Evolutionary conservation across 2,888 invertebrate genomes (phyloP).

Genomic region (Atethmia centrago): DNA sequence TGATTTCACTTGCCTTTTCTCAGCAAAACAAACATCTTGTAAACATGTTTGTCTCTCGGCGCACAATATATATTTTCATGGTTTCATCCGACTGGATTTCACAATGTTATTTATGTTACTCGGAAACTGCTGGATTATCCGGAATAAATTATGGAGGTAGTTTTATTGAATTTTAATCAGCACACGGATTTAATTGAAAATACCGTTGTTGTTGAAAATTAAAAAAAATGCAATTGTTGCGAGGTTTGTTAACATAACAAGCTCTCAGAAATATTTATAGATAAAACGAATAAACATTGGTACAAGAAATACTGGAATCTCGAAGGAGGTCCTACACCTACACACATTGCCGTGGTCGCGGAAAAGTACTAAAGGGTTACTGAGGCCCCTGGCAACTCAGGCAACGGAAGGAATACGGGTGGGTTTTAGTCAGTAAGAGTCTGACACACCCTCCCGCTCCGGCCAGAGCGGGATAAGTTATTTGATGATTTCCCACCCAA

Average conservation of each 20-base stretch:
- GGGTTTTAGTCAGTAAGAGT: too few species aligned
- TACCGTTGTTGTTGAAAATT: background rate
- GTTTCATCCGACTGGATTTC: conserved; percentile 47
- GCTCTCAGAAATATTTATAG: background rate
- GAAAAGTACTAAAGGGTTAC: too few species aligned
- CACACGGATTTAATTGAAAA: conserved; percentile 20
- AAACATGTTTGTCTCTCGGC: conserved; percentile 82
- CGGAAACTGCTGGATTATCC: conserved; percentile 41
- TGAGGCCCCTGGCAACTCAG: too few species aligned
- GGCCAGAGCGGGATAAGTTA: too few species aligned
- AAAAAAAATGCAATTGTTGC: background rate
- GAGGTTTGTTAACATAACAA: conserved; percentile 1
- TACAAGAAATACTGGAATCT: background rate
- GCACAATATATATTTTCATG: conserved; percentile 54
- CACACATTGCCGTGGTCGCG: too few species aligned
- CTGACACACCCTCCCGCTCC: too few species aligned
- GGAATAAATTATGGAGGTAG: conserved; percentile 46
- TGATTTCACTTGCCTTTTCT: conserved; percentile 69
- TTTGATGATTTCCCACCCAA: too few species aligned
- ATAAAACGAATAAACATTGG: conserved; percentile 7
- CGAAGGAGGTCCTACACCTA: conserved; percentile 5
- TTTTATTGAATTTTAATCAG: conserved; percentile 46
- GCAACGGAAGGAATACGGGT: too few species aligned
- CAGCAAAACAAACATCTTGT: conserved; percentile 68
- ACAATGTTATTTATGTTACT: conserved; percentile 50